These are phyloP conservation scores for Anseranas semipalmata DNA, from an alignment of 2,113 vertebrate genomes.

Conservation along the genomic window DNA sequence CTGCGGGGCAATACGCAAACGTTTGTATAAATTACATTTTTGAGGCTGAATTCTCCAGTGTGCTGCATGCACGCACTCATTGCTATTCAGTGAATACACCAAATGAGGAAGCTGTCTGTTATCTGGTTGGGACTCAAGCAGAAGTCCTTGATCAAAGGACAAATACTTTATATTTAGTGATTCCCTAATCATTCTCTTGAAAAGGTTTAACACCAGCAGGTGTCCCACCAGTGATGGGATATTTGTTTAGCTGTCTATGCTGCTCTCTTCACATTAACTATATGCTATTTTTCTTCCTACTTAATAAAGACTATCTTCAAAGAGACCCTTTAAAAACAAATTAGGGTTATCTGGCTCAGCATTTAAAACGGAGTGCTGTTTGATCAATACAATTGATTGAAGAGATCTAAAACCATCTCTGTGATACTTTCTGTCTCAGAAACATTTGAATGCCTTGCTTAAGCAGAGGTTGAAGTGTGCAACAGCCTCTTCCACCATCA, in stretches of 20 bases:
- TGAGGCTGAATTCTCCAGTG: neutral
- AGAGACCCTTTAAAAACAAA: conserved; percentile 55
- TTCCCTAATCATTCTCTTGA: neutral
- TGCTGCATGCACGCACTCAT: neutral
- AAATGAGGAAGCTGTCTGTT: neutral
- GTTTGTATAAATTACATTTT: neutral
- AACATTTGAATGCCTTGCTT: neutral
- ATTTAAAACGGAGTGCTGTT: conserved; percentile 20
- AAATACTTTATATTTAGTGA: neutral
- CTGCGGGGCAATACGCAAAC: neutral
- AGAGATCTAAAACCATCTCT: conserved; percentile 28
- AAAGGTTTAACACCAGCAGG: neutral
- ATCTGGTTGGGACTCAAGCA: neutral
- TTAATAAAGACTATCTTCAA: conserved; percentile 62
- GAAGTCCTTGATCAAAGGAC: conserved; percentile 47
- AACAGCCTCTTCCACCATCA: neutral
- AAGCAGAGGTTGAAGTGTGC: neutral
- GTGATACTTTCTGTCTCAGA: neutral
- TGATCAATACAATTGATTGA: conserved; percentile 47
- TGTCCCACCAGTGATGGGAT: neutral
- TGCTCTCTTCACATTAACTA: neutral
- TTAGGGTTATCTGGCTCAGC: conserved; percentile 33
- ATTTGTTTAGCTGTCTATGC: conserved; percentile 32
- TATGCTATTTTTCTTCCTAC: conserved; percentile 1
- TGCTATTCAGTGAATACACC: neutral